Percentiles rank a stretch among this genome's conserved stretches.
These are phyloP conservation scores for Phenganax marumi DNA, from an alignment of 92 coral and sea anemone genomes.

Conservation along the genomic window DNA sequence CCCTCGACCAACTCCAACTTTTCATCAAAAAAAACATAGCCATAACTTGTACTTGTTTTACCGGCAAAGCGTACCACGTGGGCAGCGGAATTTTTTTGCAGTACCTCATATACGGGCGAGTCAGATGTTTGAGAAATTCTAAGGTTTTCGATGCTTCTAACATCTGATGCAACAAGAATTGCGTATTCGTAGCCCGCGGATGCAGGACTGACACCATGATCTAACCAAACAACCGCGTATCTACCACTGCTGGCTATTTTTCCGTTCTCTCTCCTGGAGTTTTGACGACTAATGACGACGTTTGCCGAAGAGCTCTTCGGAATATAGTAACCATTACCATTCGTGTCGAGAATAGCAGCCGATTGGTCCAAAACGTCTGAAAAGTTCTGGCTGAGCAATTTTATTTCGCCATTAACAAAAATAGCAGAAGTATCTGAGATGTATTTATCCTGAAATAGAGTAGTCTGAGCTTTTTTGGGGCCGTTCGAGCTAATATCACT, in stretches of 20 bases:
- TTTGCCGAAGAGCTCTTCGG: constrained; percentile 43
- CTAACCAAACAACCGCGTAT: constrained; percentile 66
- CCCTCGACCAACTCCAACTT: constrained; percentile 9
- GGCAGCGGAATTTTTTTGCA: constrained; percentile 45
- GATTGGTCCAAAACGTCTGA: neutral
- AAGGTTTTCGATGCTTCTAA: constrained; percentile 18
- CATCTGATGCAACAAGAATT: constrained; percentile 37
- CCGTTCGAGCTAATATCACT: constrained; percentile 49
- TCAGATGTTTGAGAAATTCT: constrained; percentile 22
- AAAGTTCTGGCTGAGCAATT: constrained; percentile 18
- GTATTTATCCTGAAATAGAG: constrained; percentile 68
- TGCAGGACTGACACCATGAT: constrained; percentile 47
- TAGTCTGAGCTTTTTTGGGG: constrained; percentile 50
- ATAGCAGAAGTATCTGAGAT: constrained; percentile 16
- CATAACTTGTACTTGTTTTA: constrained; percentile 22
- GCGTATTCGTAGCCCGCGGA: constrained; percentile 47
- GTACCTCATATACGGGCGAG: constrained; percentile 30
- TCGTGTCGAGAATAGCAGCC: constrained; percentile 56
- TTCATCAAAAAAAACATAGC: constrained; percentile 38
- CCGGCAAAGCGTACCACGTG: constrained; percentile 42
- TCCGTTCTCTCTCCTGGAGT: neutral
- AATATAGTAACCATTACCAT: constrained; percentile 64
- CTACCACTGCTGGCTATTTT: constrained; percentile 19
- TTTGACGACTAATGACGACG: constrained; percentile 5
- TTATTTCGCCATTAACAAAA: constrained; percentile 42